A percentile compares a stretch with the other conserved stretches of the same genome.
These are phyloP conservation scores for Aleiodes testaceus DNA, from an alignment of 2,888 invertebrate species.

Conservation along the genomic window DNA sequence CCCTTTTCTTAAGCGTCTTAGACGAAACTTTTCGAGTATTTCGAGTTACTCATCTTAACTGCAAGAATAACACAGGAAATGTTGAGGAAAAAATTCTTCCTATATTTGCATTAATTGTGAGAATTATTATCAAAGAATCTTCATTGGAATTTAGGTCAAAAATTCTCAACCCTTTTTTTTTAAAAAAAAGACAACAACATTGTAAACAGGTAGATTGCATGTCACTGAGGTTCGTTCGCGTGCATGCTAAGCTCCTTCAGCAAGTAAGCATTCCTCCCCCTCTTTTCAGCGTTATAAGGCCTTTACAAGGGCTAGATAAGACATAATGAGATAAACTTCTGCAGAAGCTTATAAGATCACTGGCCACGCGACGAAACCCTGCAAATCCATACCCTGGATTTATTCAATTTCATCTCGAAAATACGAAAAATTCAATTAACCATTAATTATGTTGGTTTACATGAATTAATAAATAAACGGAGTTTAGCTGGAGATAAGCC, in stretches of 20 bases:
- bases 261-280: constrained; percentile 33
- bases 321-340: constrained; percentile 72
- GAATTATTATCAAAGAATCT: too few species aligned
- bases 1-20: constrained; percentile 69
- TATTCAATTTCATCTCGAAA: constrained; percentile 36
- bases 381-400: constrained; percentile 65
- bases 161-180: neutral
- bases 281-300: constrained; percentile 48
- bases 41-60: neutral
- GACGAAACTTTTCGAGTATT: constrained; percentile 65
- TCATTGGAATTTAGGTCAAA: constrained; percentile 19
- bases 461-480: constrained; percentile 7
- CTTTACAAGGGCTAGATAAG: constrained; percentile 64
- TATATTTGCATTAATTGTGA: neutral
- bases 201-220: constrained; percentile 45
- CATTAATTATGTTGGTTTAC: neutral
- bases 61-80: neutral
- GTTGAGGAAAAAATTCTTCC: neutral
- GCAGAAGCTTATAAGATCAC: constrained; percentile 71
- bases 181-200: neutral
- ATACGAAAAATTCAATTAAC: neutral
- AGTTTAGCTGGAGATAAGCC: constrained; percentile 44
- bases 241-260: constrained; percentile 67
- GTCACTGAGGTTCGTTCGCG: constrained; percentile 59
- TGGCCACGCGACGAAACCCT: constrained; percentile 73